Percentiles rank a stretch among this genome's conserved stretches.
Evolutionary conservation across 1,140 invertebrate genomes (phyloP).

Genomic region (Drosophila kepulauana): DNA sequence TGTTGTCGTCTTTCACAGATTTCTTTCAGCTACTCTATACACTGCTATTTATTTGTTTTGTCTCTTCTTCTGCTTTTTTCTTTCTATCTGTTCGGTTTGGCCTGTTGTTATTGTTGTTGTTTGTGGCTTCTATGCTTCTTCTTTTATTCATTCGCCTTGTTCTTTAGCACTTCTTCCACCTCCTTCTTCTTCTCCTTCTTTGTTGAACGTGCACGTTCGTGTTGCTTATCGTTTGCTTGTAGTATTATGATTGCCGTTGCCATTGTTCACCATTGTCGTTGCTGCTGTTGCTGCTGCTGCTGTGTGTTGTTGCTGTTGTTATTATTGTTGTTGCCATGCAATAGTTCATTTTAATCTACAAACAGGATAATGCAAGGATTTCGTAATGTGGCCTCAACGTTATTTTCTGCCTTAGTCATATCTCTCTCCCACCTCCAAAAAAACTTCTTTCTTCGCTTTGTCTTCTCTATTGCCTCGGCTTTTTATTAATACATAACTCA

Average conservation of each 20-base stretch:
- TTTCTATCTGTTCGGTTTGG: slow-evolving; percentile 11
- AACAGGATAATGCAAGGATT: slow-evolving; percentile 82
- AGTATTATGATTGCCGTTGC: slow-evolving; percentile 80
- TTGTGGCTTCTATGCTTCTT: slow-evolving; percentile 8
- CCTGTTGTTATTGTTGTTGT: slow-evolving; percentile 4
- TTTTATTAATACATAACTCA: slow-evolving; percentile 56
- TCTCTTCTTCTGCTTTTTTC: slow-evolving; percentile 13
- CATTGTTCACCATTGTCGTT: slow-evolving; percentile 64
- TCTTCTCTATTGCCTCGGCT: slow-evolving; percentile 51
- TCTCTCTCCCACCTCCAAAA: slow-evolving; percentile 13
- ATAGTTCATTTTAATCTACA: slow-evolving; percentile 84
- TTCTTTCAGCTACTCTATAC: slow-evolving; percentile 46
- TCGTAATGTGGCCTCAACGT: slow-evolving; percentile 68
- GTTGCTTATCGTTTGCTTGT: slow-evolving; percentile 81
- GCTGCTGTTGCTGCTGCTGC: slow-evolving; percentile 22
- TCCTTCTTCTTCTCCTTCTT: slow-evolving; percentile 8
- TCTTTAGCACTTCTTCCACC: slow-evolving; percentile 65
- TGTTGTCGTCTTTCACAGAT: slow-evolving; percentile 69
- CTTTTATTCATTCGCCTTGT: slow-evolving; percentile 52
- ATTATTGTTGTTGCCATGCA: slow-evolving; percentile 67
- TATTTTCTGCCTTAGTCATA: slow-evolving; percentile 32
- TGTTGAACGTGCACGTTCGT: slow-evolving; percentile 62
- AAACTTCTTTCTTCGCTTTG: slow-evolving; percentile 53
- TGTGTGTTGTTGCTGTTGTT: slow-evolving; percentile 7
- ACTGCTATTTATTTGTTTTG: slow-evolving; percentile 26